phyloP scores from a whole-genome alignment of 2,888 invertebrate genomes.

The Ceramica pisi region DNA sequence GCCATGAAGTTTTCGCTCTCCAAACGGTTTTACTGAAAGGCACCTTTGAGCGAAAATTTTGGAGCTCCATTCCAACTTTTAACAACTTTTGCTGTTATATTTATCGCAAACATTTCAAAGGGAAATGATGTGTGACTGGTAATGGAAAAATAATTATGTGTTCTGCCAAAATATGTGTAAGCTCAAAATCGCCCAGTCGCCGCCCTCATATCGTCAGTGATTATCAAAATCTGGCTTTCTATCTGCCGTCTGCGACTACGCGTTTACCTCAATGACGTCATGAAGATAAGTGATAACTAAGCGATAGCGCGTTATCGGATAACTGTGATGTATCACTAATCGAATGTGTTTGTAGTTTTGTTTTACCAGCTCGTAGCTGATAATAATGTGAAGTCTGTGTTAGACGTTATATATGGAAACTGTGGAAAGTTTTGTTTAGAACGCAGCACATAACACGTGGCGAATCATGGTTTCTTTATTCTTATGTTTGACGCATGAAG shows the following conservation, averaged over 20 bases:
- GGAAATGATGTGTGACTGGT: constrained; percentile 18
- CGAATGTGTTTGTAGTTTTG: constrained; percentile 81
- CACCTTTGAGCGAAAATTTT: neutral
- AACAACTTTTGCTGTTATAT: constrained; percentile 6
- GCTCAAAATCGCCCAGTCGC: constrained; percentile 34
- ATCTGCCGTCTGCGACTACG: constrained; percentile 61
- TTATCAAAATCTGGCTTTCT: constrained; percentile 66
- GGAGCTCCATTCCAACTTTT: neutral
- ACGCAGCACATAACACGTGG: neutral
- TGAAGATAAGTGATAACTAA: constrained; percentile 66
- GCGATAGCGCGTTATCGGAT: constrained; percentile 80
- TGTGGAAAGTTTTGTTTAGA: constrained; percentile 48
- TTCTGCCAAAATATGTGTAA: constrained; percentile 45
- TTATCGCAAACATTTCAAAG: constrained; percentile 31
- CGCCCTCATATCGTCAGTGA: constrained; percentile 52
- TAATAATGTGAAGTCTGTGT: constrained; percentile 55
- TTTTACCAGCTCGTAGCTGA: constrained; percentile 64
- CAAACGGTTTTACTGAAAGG: neutral
- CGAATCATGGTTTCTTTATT: constrained; percentile 11
- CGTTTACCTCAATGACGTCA: constrained; percentile 80
- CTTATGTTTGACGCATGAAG: constrained; percentile 6
- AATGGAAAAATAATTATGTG: constrained; percentile 55
- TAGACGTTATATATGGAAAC: constrained; percentile 25
- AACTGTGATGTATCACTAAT: constrained; percentile 86
- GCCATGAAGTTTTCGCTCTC: neutral